These are phyloP conservation scores for Aromia moschata DNA, from an alignment of 2,888 invertebrate species.

Conservation along the genomic window DNA sequence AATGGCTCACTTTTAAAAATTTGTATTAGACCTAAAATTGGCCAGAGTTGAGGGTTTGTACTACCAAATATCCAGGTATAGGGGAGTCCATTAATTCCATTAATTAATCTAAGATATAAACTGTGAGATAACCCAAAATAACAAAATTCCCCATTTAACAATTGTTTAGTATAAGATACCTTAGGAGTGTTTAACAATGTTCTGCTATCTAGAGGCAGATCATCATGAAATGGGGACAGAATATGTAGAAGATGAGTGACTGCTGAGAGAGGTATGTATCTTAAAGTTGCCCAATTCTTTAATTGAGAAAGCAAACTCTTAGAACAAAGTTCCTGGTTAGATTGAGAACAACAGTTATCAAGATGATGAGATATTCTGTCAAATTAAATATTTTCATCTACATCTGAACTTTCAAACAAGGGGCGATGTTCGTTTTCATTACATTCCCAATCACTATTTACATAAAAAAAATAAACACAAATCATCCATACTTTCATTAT, in stretches of 20 bases:
- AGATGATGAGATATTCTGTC: not conserved
- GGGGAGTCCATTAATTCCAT: not conserved
- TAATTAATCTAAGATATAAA: not conserved
- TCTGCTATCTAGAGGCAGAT: not conserved
- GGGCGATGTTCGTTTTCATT: not conserved
- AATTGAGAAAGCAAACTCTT: not conserved
- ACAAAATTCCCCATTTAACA: not conserved
- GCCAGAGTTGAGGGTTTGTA: not conserved
- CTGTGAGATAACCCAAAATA: not conserved
- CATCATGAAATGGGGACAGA: not conserved
- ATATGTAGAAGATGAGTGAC: not conserved
- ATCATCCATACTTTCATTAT: not conserved
- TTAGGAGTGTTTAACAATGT: not conserved
- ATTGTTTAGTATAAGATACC: not conserved
- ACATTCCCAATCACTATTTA: not conserved
- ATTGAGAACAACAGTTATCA: not conserved
- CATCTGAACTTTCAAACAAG: not conserved
- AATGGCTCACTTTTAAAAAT: too few species aligned
- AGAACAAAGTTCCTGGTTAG: not conserved
- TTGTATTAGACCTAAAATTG: not conserved
- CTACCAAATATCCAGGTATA: not conserved
- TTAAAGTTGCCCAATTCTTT: not conserved
- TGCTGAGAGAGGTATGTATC: not conserved
- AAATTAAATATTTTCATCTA: not conserved
- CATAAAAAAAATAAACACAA: not conserved